phyloP scores from a whole-genome alignment of 2,888 invertebrate species.

The Merodon equestris region DNA sequence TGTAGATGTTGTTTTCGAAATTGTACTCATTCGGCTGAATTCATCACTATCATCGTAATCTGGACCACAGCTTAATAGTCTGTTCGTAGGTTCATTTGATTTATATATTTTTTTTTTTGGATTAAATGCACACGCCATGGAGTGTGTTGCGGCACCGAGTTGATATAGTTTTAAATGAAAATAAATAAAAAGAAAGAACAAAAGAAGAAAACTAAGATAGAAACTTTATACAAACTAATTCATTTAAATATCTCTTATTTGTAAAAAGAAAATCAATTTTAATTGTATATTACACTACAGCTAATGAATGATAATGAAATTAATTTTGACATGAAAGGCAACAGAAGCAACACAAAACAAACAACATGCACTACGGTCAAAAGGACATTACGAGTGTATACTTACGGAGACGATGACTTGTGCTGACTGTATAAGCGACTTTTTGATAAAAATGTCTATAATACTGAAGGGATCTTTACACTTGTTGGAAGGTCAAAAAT shows the following conservation, averaged over 20 bases:
- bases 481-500: no score
- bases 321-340: neutral
- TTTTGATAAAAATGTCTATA: no score
- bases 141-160: slow-evolving; percentile 45
- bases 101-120: slow-evolving; percentile 26
- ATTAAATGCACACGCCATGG: slow-evolving; percentile 52
- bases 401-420: slow-evolving; percentile 1
- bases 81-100: slow-evolving; percentile 7
- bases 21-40: slow-evolving; percentile 57
- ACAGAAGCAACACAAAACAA: neutral
- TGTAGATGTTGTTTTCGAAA: no score
- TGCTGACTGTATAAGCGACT: no score
- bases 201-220: slow-evolving; percentile 57
- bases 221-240: slow-evolving; percentile 52
- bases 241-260: slow-evolving; percentile 9
- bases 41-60: slow-evolving; percentile 59
- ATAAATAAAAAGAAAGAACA: slow-evolving; percentile 58
- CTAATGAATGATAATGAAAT: slow-evolving; percentile 21
- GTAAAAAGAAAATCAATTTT: neutral
- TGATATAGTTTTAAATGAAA: slow-evolving; percentile 49
- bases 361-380: slow-evolving; percentile 2
- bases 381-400: neutral
- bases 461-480: no score
- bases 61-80: slow-evolving; percentile 60
- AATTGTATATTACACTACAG: slow-evolving; percentile 8